Evolutionary conservation across 1,140 invertebrate genomes (phyloP), one percentile per base, ranked within the genome.

Genomic region (Listronotus bonariensis): DNA sequence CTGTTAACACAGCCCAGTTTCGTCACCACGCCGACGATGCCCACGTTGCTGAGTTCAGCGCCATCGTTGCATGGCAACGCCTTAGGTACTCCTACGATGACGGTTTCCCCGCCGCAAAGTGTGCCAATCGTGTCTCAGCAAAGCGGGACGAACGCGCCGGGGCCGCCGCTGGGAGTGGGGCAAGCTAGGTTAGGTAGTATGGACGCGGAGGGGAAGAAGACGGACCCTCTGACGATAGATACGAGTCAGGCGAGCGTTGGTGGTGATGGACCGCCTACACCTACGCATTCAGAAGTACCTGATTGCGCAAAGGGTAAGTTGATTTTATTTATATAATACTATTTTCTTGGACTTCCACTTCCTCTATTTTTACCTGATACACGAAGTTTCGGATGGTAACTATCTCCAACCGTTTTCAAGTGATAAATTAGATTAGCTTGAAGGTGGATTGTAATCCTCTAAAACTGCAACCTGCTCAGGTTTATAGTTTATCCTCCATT

Each of bases 221-320:
- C 58, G 15, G 67, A 68, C n/a, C 82, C 82, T 64, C 74, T 85
- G 49, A 84, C 82, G 76, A 81, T 86, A 63, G 84, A 86, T 65
- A 85, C 82, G 55, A 66, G 46, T 38, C 55, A 60, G 38, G 17
- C 46, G 38, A 80, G 80, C 69, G 75, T 80, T 51, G 67, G 70
- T 17, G 67, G 63, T 59, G 84, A 85, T 67, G 86, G 87, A 65
- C 87, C 87, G 69, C 87, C 87, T 14, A 88, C 87, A 48, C 87
- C 87, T 6, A 88, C 87, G 48, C 87, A 88, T 79, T 88, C 87
- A 40, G 87, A 89, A 77, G 85, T 82, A 64, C 85, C 85, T 70
- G 86, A 88, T 75, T 85, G 83, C 74, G 79, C 83, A 49, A 78
- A 78, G 67, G 76, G 77, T 78, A 65, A 70, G 66, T 58, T 32